phyloP scores from a whole-genome alignment of 2,888 invertebrate genomes.

The Himalopsyche kuldschensis region DNA sequence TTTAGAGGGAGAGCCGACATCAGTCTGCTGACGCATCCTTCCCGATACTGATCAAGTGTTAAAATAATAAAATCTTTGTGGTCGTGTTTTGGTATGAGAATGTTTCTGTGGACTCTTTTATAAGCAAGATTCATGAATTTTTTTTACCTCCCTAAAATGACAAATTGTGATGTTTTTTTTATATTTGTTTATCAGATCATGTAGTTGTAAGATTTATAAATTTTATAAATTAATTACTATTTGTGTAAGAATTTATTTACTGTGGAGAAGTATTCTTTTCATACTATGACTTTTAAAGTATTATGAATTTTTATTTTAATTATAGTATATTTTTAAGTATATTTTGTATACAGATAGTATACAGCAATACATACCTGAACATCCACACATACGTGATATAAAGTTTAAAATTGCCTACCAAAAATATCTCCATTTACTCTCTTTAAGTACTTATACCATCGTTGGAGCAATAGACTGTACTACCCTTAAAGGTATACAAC shows the following conservation, averaged over 20 bases:
- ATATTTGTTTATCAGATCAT: background rate
- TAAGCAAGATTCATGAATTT: background rate
- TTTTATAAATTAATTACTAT: background rate
- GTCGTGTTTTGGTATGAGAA: conserved; percentile 33
- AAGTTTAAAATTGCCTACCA: background rate
- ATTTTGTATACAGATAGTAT: background rate
- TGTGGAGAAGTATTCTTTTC: conserved; percentile 18
- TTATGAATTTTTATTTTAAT: conserved; percentile 12
- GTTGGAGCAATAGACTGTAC: too few relatives aligned
- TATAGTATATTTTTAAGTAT: background rate
- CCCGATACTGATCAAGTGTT: background rate
- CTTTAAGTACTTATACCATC: too few relatives aligned
- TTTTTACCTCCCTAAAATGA: background rate
- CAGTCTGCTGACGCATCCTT: conserved; percentile 75
- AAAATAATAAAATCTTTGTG: conserved; percentile 21
- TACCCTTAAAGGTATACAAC: too few relatives aligned
- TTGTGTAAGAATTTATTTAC: conserved; percentile 23
- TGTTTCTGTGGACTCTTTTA: conserved; percentile 19
- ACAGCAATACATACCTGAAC: background rate
- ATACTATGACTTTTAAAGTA: conserved; percentile 19
- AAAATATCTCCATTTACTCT: too few relatives aligned
- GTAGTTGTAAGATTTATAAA: background rate
- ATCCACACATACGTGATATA: background rate
- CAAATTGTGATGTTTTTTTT: background rate
- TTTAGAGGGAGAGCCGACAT: conserved; percentile 88